A percentile compares a stretch with the other conserved stretches of the same genome.
Conservation (phyloP, 2,888 invertebrate genomes). For the Microdon myrmicae region DNA sequence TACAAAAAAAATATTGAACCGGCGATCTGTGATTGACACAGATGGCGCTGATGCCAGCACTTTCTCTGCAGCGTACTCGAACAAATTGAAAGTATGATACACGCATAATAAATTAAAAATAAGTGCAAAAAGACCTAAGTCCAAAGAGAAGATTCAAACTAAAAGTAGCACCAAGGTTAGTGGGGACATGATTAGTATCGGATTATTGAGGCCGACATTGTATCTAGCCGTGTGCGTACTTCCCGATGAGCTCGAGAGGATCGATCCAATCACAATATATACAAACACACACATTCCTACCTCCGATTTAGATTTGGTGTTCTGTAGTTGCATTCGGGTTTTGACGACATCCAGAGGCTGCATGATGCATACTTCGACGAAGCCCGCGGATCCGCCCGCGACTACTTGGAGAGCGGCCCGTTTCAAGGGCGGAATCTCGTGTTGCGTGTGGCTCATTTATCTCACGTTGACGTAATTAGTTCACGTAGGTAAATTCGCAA, state of each 20-base stretch:
- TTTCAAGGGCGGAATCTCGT: conserved; percentile 58
- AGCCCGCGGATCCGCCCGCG: conserved; percentile 91
- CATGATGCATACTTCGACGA: conserved; percentile 95
- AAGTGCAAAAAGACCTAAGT: conserved; percentile 2
- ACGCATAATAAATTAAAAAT: no score
- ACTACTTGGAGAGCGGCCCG: conserved; percentile 62
- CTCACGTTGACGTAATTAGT: not conserved
- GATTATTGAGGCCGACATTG: no score
- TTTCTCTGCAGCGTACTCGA: no score
- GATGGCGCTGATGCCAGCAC: no score
- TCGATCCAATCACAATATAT: no score
- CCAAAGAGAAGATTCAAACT: no score
- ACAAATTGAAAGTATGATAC: no score
- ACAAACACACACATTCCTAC: conserved; percentile 53
- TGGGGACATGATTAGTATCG: conserved; percentile 12
- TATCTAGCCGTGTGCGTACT: no score
- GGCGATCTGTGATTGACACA: no score
- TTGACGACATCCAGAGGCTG: conserved; percentile 95
- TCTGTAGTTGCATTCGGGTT: conserved; percentile 86
- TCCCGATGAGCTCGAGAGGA: not conserved
- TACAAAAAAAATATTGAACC: no score
- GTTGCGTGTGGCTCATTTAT: conserved; percentile 19
- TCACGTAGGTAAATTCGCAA: conserved; percentile 1
- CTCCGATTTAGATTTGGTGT: conserved; percentile 57
- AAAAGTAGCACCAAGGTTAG: conserved; percentile 22